Conservation (phyloP, 2,113 vertebrate genomes). For the Alouatta palliata region DNA sequence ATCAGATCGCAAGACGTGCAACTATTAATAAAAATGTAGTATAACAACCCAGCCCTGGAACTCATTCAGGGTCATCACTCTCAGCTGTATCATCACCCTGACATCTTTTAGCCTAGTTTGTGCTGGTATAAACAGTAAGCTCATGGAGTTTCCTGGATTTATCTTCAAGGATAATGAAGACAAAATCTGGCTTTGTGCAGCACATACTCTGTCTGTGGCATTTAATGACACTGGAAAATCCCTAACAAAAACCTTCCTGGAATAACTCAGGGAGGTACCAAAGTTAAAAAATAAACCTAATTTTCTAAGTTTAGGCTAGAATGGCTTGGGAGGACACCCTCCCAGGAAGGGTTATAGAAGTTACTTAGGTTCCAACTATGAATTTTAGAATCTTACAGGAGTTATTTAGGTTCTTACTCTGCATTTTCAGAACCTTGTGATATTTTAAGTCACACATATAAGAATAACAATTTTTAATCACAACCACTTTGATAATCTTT, state of each 20-base stretch:
- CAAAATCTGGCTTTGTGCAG: conserved; percentile 16
- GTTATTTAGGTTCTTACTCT: conserved; percentile 37
- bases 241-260: conserved; percentile 37
- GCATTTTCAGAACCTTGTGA: background rate
- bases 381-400: conserved; percentile 42
- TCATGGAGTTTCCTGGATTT: conserved; percentile 15
- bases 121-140: background rate
- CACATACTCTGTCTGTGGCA: conserved; percentile 34
- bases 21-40: conserved; percentile 50
- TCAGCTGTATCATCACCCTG: background rate
- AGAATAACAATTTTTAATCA: conserved; percentile 38
- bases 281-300: conserved; percentile 60
- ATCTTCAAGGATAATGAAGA: conserved; percentile 43
- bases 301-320: conserved; percentile 61
- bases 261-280: conserved; percentile 54
- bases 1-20: background rate
- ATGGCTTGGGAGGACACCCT: background rate
- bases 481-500: conserved; percentile 13
- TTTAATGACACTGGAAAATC: conserved; percentile 59
- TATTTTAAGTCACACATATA: conserved; percentile 33
- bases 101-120: background rate
- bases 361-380: conserved; percentile 48
- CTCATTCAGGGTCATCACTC: background rate
- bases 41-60: background rate
- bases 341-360: conserved; percentile 40